Conservation (phyloP, 2,797 vertebrate genomes). For the Lepus oiostolus region DNA sequence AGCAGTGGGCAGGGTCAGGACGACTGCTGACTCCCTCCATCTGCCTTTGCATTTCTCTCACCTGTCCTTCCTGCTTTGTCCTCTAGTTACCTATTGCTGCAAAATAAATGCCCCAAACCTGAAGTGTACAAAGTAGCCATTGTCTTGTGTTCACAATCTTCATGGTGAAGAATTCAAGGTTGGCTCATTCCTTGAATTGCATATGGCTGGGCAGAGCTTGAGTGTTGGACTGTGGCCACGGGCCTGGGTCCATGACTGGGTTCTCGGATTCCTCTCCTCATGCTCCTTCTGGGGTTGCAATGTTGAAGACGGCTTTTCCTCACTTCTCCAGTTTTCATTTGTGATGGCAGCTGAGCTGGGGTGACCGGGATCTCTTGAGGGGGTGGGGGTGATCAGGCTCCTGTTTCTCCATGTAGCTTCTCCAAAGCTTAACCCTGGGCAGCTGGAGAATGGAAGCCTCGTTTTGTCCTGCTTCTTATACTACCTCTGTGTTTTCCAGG, state of each 20-base stretch:
- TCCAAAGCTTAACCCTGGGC: background rate
- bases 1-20: accelerated
- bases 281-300: background rate
- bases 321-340: background rate
- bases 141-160: background rate
- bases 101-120: background rate
- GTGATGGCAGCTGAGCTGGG: background rate
- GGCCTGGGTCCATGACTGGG: background rate
- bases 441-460: too few relatives aligned
- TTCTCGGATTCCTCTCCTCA: background rate
- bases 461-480: background rate
- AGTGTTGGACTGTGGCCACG: too few relatives aligned
- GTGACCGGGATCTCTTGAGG: accelerated
- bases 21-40: accelerated
- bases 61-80: background rate
- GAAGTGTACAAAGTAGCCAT: too few relatives aligned
- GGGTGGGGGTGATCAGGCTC: too few relatives aligned
- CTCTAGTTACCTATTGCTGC: too few relatives aligned
- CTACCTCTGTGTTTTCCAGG: background rate
- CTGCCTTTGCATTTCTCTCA: too few relatives aligned
- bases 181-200: background rate
- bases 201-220: too few relatives aligned
- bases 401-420: background rate
- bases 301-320: too few relatives aligned
- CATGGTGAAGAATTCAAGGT: background rate